Base-by-base conservation (phyloP, 30 jellyfish, hydroid and myxozoan species). In the Chrysaora quinquecirrha region DNA sequence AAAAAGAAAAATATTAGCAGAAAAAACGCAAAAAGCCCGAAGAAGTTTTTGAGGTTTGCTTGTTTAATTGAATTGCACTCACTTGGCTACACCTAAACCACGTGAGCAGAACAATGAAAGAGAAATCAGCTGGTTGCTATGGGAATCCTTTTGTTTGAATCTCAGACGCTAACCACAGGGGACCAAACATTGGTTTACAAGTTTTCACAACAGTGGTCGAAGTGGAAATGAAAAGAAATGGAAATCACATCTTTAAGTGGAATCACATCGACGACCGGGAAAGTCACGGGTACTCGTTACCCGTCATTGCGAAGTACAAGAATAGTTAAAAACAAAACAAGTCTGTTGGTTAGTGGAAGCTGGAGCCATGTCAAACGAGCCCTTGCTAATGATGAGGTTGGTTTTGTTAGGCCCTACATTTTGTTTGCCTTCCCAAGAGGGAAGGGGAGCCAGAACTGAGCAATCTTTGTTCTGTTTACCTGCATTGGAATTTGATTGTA, bases 331-430 rank as follows among this genome's bases (percentile, higher is more conserved):
- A 70, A 60, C 25, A 38, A 38, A 6, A 38, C 6, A 6, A 38
- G 54, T 14, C 54, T 3, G 54, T 9, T 52, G 2, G 68, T 82
- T 46, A 82, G 92, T 82, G 92, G 92, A n/a, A 71, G 79, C 78
- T 82, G 92, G 92, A 48, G 75, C 20, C 92, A 82, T 69, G 92
- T 82, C 21, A 71, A 75, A 47, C 43, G 92, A 60, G 92, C 92
- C 2, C 43, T 82, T 48, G 92, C 92, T 4, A 82, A 82, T 34
- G 92, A 82, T 33, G 47, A 69, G 92, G 92, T 82, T 52, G 9
- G 54, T 38, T 38, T 38, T 38, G 6, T 38, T 38, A 14, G 11
- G 54, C 14, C 14, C 14, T 38, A 3, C 54, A 38, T 38, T 38
- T 38, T 2, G n/a, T 60, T 60, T 11, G 28, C 0, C 1, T 0